Conservation (phyloP, 2,113 vertebrate species). For the Eira barbara region DNA sequence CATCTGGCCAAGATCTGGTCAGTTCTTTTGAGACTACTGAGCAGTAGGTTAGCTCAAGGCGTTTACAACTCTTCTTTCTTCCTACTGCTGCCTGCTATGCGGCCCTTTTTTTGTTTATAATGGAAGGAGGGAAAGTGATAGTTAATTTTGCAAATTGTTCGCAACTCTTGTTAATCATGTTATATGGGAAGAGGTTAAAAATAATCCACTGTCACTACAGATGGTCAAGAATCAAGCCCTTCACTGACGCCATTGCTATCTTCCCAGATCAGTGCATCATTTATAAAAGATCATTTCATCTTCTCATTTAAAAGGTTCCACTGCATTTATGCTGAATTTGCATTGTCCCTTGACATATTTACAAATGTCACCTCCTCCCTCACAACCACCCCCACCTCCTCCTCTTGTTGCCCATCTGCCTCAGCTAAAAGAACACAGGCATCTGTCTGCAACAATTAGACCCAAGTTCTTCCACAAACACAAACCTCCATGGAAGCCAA, state of each 20-base stretch:
- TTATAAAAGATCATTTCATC: neutral
- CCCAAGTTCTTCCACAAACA: slow-evolving; percentile 4
- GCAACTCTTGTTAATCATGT: neutral
- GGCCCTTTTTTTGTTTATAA: neutral
- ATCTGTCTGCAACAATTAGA: slow-evolving; percentile 49
- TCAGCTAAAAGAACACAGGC: slow-evolving; percentile 48
- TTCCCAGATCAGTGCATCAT: neutral
- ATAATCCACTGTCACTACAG: neutral
- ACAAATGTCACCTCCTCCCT: slow-evolving; percentile 59
- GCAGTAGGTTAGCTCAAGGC: neutral
- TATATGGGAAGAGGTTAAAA: neutral
- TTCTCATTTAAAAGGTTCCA: neutral
- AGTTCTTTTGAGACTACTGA: neutral
- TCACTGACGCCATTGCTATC: neutral
- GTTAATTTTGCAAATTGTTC: slow-evolving; percentile 19
- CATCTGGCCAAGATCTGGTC: neutral
- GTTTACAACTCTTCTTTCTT: neutral
- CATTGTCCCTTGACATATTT: slow-evolving; percentile 60
- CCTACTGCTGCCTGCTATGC: neutral
- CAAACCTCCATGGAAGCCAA: neutral
- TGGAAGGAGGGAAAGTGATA: neutral
- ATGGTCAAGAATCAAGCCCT: neutral
- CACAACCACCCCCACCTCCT: slow-evolving; percentile 42
- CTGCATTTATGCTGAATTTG: neutral
- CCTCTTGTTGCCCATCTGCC: slow-evolving; percentile 59